Evolutionary conservation across 2,888 invertebrate species (phyloP), one percentile per base, ranked within the genome.

Genomic region (Caenorhabditis japonica): DNA sequence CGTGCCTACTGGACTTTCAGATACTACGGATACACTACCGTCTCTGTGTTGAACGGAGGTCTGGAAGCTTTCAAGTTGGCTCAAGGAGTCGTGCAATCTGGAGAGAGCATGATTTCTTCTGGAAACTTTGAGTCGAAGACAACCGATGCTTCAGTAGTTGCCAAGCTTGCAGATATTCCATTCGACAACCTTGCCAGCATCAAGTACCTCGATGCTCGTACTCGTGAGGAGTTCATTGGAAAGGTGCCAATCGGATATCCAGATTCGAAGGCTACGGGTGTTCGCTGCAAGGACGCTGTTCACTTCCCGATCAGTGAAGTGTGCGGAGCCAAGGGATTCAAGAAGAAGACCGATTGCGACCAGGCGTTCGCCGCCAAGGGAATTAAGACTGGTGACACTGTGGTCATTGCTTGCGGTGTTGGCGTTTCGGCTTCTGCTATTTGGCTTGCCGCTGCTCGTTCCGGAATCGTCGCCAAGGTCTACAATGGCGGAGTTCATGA

Each of bases 1-100:
- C 47, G 80, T 21, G 79, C 83, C 36, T 84, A 79, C 61, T 73
- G 75, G 71, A 69, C 84, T 8, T 82, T 83, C 66, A 62, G 77
- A 46, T 79, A 75, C 39, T 83, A 83, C 49, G 82, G 82, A 7
- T 82, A 84, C 64, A 70, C 76, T 12, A 39, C 25, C 8, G 47
- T 74, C 21, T 58, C 58, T 27, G 62, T 74, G 15, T 36, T 83
- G 46, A 79, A 83, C 34, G 82, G 84, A 12, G 84, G 82, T 19
- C 59, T 84, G 17, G 82, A 80, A n/a, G 77, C 79, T 4, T 81
- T 68, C 58, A 74, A 74, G 38, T 41, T 68, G 1, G 58, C 55
- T 2, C 68, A 64, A 27, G 74, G 74, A 41, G 74, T 68, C 30
- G 74, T 74, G 23, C 61, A 68, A 34, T 36, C 43, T 12, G 74